phyloP scores from a whole-genome alignment of 1,140 invertebrate genomes.

The Chironomus striatipennis region DNA sequence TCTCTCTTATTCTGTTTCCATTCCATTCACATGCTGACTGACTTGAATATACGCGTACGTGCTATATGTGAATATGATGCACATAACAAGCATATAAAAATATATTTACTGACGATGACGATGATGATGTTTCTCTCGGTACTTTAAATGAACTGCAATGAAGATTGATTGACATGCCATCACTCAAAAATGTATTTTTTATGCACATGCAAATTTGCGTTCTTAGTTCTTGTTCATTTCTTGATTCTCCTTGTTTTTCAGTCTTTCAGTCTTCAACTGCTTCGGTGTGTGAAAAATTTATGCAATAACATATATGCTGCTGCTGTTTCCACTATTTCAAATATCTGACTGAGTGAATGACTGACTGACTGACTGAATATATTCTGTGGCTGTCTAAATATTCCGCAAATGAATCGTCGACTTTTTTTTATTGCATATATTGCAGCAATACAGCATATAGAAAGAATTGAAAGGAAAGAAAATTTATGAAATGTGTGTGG shows the following conservation, averaged over 20 bases:
- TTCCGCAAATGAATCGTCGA: slow-evolving; percentile 1
- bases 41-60: no score
- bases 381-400: neutral
- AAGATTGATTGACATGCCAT: slow-evolving; percentile 21
- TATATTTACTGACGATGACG: no score
- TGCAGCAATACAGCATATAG: no score
- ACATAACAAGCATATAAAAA: no score
- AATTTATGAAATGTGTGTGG: neutral
- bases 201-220: neutral
- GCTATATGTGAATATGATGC: no score
- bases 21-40: no score
- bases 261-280: neutral
- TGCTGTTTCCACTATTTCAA: neutral
- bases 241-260: no score
- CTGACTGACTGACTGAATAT: neutral
- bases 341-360: neutral
- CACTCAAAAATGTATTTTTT: neutral
- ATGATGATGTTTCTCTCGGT: no score
- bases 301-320: neutral
- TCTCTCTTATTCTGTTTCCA: no score
- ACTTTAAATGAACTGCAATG: neutral
- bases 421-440: neutral
- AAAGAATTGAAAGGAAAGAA: no score
- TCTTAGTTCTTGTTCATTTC: no score
- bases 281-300: neutral